These are phyloP conservation scores for Austrofundulus limnaeus DNA, from an alignment of 2,113 vertebrate species.

Conservation along the genomic window DNA sequence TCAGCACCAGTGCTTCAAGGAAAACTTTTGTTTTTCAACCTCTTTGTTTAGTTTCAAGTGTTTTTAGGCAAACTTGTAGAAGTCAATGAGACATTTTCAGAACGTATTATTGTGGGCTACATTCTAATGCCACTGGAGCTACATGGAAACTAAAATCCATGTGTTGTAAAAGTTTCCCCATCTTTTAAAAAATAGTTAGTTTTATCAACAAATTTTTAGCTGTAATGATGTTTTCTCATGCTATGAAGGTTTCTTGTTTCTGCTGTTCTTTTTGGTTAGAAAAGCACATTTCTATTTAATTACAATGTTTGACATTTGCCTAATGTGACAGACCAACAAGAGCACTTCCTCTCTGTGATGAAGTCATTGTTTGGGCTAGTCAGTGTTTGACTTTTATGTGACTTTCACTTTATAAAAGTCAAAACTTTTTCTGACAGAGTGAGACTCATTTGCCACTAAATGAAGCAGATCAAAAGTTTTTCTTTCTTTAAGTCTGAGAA, in stretches of 20 bases:
- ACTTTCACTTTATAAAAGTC: constrained; percentile 17
- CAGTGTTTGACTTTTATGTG: constrained; percentile 20
- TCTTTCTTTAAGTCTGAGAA: constrained; percentile 13
- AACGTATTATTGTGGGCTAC: no score
- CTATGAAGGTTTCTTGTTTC: background rate
- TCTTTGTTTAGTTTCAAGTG: background rate
- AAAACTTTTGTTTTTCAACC: background rate
- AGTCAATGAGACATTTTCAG: background rate
- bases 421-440: constrained; percentile 26
- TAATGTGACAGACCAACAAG: background rate
- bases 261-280: background rate
- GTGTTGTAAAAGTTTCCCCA: no score
- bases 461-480: constrained; percentile 39
- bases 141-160: no score
- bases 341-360: constrained; percentile 16
- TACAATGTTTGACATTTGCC: constrained; percentile 10
- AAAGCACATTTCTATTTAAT: no score
- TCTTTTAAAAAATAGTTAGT: background rate
- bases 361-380: constrained; percentile 44
- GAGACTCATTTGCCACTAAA: constrained; percentile 39
- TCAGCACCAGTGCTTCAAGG: constrained; percentile 58
- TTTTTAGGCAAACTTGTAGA: background rate
- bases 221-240: background rate
- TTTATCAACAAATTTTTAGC: background rate
- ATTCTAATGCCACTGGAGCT: no score